Conservation (phyloP, 2,888 invertebrate genomes). For the Drosophila picticornis region DNA sequence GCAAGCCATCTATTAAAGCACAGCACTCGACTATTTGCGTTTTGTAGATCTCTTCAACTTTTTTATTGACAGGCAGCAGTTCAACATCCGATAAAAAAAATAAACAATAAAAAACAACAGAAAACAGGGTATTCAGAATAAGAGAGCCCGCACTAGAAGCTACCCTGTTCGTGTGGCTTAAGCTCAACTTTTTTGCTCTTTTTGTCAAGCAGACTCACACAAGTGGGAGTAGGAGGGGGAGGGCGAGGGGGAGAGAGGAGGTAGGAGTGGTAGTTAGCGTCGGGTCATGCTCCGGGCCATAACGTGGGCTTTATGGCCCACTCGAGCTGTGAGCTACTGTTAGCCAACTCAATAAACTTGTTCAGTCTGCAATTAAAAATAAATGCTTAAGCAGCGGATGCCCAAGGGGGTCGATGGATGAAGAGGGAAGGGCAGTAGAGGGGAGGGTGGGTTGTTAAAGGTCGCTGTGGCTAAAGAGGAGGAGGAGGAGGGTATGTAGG, state of each 20-base stretch:
- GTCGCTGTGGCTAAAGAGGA: constrained; percentile 27
- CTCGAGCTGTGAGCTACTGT: constrained; percentile 47
- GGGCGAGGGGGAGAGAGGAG: not conserved
- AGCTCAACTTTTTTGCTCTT: not conserved
- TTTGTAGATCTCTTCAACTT: not conserved
- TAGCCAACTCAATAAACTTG: constrained; percentile 54
- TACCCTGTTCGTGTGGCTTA: not conserved
- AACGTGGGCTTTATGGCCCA: constrained; percentile 25
- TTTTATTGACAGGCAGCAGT: constrained; percentile 12
- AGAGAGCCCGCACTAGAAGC: not conserved
- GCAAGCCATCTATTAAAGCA: not conserved
- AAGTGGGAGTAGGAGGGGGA: no score
- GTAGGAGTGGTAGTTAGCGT: not conserved
- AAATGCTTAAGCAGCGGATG: constrained; percentile 14
- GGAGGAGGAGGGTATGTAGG: not conserved
- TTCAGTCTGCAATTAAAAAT: constrained; percentile 46
- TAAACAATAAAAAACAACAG: not conserved
- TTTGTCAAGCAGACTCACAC: not conserved
- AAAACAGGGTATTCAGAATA: not conserved
- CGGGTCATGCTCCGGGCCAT: constrained; percentile 31
- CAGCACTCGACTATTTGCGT: not conserved
- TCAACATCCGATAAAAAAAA: constrained; percentile 33
- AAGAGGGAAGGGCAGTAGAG: not conserved
- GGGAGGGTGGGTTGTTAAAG: constrained; percentile 30
- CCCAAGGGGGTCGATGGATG: not conserved